phyloP scores from a whole-genome alignment of 1,140 invertebrate species.

The Calliphora vicina region DNA sequence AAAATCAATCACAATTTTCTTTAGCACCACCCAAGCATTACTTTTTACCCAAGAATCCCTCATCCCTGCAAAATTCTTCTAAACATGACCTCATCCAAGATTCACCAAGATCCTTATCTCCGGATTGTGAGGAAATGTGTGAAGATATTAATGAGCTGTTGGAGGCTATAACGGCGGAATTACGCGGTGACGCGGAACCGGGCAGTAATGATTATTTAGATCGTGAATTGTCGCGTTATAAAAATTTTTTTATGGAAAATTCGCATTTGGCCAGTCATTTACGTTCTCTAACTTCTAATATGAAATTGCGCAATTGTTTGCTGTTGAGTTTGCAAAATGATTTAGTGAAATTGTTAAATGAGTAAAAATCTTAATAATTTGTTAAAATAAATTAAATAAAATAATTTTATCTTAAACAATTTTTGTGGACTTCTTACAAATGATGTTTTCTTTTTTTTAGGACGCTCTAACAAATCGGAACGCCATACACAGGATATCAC shows the following conservation, averaged over 20 bases:
- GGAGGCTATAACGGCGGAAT: slow-evolving; percentile 43
- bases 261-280: neutral
- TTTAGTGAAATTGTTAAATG: slow-evolving; percentile 46
- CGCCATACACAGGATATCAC: slow-evolving; percentile 32
- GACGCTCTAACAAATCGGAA: slow-evolving; percentile 39
- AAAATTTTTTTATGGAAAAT: slow-evolving; percentile 42
- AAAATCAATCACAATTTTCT: neutral
- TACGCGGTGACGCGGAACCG: slow-evolving; percentile 42
- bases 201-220: slow-evolving; percentile 44
- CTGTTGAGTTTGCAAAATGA: slow-evolving; percentile 52
- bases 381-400: neutral
- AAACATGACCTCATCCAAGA: neutral
- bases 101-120: neutral
- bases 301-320: slow-evolving; percentile 42
- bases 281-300: neutral
- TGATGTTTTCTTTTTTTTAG: slow-evolving; percentile 37
- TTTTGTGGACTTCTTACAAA: no score
- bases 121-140: neutral
- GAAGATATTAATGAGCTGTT: slow-evolving; percentile 38
- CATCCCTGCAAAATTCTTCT: neutral
- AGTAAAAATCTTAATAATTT: slow-evolving; percentile 17
- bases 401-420: no score
- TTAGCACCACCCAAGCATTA: neutral
- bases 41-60: neutral
- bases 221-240: slow-evolving; percentile 46